Evolutionary conservation across 2,113 vertebrate species (phyloP).

Genomic region (Shinisaurus crocodilurus): DNA sequence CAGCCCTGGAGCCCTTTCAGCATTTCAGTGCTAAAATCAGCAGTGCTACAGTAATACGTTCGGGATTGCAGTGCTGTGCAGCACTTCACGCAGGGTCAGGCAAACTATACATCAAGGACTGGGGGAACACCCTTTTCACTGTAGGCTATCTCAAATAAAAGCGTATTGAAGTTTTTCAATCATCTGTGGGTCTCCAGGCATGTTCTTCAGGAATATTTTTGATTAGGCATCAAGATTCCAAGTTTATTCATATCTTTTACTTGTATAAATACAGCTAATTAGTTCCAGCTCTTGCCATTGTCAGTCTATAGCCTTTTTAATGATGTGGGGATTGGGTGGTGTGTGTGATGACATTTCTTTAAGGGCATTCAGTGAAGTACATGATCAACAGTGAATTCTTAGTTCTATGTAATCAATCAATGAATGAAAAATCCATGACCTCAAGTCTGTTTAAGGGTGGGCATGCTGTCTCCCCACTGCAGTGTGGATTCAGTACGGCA

Average conservation of each 20-base stretch:
- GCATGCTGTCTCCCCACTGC: not conserved
- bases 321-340: not conserved
- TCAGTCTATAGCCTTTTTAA: not conserved
- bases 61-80: not conserved
- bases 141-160: conserved; percentile 41
- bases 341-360: not conserved
- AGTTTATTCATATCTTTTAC: conserved; percentile 43
- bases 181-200: conserved; percentile 58
- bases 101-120: not conserved
- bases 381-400: not conserved
- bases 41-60: conserved; percentile 12
- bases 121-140: conserved; percentile 36
- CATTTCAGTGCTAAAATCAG: conserved; percentile 28
- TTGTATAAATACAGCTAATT: conserved; percentile 67
- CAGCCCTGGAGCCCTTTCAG: conserved; percentile 40
- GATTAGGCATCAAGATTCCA: conserved; percentile 57
- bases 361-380: not conserved
- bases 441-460: not conserved
- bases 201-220: conserved; percentile 42
- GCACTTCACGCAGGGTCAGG: not conserved
- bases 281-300: conserved; percentile 36
- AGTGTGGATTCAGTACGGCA: not conserved
- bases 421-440: not conserved
- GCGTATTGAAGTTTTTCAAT: conserved; percentile 48
- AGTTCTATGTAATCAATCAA: not conserved